Evolutionary conservation across 2,888 invertebrate genomes (phyloP).

Genomic region (Plagodis dolabraria): DNA sequence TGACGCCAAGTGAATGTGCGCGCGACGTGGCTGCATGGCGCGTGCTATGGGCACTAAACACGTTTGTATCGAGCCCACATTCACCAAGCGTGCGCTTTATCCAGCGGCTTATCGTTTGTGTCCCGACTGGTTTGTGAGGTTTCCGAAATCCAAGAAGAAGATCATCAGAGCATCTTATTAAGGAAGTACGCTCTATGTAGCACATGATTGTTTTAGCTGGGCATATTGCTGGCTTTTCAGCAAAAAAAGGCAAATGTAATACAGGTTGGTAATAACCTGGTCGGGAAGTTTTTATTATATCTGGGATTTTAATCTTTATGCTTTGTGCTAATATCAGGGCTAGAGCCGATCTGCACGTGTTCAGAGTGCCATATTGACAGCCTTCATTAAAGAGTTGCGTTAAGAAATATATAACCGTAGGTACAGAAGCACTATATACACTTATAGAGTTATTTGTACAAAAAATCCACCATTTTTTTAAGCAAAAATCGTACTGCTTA

Average conservation of each 20-base stretch:
- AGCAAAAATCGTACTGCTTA: constrained; percentile 12
- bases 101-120: too few relatives aligned
- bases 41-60: background rate
- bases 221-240: constrained; percentile 14
- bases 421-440: constrained; percentile 5
- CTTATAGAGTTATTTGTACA: constrained; percentile 1
- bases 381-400: constrained; percentile 7
- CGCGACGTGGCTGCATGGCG: background rate
- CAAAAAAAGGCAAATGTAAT: constrained; percentile 9
- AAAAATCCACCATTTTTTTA: constrained; percentile 13
- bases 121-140: constrained; percentile 2
- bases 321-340: constrained; percentile 2
- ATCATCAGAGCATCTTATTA: background rate
- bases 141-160: constrained; percentile 9
- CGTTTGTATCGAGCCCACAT: background rate
- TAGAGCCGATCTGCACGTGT: constrained; percentile 11
- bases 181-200: too few relatives aligned
- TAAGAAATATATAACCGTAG: constrained; percentile 4
- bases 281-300: background rate
- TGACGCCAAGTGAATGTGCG: background rate
- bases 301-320: background rate
- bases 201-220: constrained; percentile 4
- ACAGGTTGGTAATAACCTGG: constrained; percentile 4
- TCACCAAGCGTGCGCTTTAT: background rate
- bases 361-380: constrained; percentile 6